Evolutionary conservation across 1,140 invertebrate species (phyloP), one percentile per base, ranked within the genome.

Genomic region (Penaeus chinensis): DNA sequence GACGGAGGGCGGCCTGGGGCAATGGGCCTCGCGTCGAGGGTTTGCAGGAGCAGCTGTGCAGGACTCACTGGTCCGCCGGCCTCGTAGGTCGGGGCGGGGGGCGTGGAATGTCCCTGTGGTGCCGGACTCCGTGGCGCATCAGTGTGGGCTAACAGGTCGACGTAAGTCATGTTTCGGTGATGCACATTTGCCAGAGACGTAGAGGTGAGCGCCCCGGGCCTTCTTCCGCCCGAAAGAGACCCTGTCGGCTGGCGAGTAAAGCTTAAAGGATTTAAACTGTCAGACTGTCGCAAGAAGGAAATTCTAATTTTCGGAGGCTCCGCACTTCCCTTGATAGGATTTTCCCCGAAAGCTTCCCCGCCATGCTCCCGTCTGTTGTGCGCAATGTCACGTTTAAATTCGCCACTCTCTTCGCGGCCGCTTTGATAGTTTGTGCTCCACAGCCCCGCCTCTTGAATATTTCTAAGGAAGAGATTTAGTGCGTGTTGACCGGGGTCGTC

Each of bases 1-100:
- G 82, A 84, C 32, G 82, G 82, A 20, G 82, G 82, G 8, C 69
- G 65, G 7, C 82, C 82, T n/a, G 82, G 82, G 18, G 82, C 82
- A 22, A 69, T 54, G 11, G 82, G 82, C 8, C 47, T 42, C n/a
- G 66, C 65, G 24, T 74, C 20, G 13, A 42, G 22, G 20, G 42
- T 54, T 18, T 47, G 82, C 1, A 84, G 42, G 69, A 84, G 37
- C 16, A 84, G 66, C 66, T 84, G 82, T 2, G 82, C 82, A 27
- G 82, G 82, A 74, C 69, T 54, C 22, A 84, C 66, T 3, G 82
- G 82, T 1, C 82, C 82, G 7, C 82, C 82, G 16, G 24, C n/a
- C 22, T n/a, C 54, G 54, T 84, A 69, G 13, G 32, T n/a, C 11
- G 47, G 65, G 19, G 71, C n/a, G 18, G 22, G 24, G 82, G 82